Evolutionary conservation across 2,113 vertebrate species (phyloP).

Genomic region (Thunnus thynnus): DNA sequence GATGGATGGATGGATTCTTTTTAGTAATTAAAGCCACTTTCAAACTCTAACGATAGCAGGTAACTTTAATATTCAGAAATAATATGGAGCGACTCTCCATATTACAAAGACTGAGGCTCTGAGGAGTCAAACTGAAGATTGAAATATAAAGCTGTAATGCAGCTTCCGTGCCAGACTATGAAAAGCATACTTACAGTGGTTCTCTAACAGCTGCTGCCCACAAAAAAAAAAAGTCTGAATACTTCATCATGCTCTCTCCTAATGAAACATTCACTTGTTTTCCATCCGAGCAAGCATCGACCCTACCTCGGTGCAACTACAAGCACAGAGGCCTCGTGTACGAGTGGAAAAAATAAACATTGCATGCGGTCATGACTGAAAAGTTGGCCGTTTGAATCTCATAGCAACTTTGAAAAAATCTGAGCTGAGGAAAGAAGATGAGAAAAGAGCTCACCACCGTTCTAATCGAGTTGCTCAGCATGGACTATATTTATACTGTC

Average conservation of each 20-base stretch:
- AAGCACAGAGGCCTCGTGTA: conserved; percentile 9
- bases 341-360: conserved; percentile 18
- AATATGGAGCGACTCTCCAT: too few relatives aligned
- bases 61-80: neutral
- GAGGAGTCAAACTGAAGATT: neutral
- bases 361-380: conserved; percentile 7
- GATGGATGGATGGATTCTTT: too few relatives aligned
- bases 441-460: conserved; percentile 3
- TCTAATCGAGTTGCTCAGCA: neutral
- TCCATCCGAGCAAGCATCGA: conserved; percentile 29
- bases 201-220: conserved; percentile 20
- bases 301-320: neutral
- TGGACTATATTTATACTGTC: neutral
- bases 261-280: conserved; percentile 37
- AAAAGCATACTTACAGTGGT: conserved; percentile 15
- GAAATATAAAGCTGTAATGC: neutral
- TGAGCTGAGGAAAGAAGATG: neutral
- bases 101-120: neutral
- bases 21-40: neutral
- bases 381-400: conserved; percentile 1
- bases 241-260: conserved; percentile 48
- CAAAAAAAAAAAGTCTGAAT: conserved; percentile 34
- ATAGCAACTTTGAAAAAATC: neutral
- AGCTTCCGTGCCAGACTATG: neutral
- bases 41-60: neutral